Base-by-base conservation (phyloP, 2,797 vertebrate genomes). In the Parauchenoglanis punctatus region DNA sequence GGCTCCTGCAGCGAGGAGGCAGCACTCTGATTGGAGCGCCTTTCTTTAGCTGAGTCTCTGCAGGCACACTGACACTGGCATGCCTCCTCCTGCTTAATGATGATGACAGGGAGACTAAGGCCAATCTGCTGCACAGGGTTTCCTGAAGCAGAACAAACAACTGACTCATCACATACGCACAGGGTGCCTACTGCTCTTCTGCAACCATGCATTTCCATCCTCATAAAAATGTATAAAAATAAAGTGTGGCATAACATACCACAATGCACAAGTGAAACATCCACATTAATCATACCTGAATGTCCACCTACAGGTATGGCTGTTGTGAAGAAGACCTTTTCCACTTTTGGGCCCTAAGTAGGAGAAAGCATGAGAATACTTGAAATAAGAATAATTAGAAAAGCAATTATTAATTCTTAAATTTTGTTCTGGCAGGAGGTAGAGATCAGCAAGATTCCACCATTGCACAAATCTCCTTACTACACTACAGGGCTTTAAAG, bases 61-160 rank as follows among this genome's bases (percentile, higher is more conserved):
- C 99, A 99, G 88, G 97, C 96, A 92, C 99, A 99, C 84, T 99
- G 97, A 93, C 99, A 99, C 96, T 99, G 98, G 93, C 99, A 99
- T 49, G 97, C 97, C 91, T 99, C 98, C 92, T 99, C 99, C 95
- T 99, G 99, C 93, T 99, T 99, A 94, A 99, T 99, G 94, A 99
- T 99, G 93, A 99, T 99, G 93, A 99, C 98, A 0, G 99, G 99
- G 91, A 99, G 95, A 80, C 98, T 99, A 93, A 99, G 97, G 91
- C 98, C 99, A 8, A 99, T 99, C 95, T 99, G 98, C 91, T 99
- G 98, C 89, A 99, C 96, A 0, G 98, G 95, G 92, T 90, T 98
- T 90, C 98, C 99, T 99, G 94, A 88, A 52, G 78, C 11, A 90
- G 23, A 81, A 35, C 23, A 78, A 83, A 86, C 63, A 52, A 87